Conservation (phyloP, 2,113 vertebrate species). For the Poecilia latipinna region DNA sequence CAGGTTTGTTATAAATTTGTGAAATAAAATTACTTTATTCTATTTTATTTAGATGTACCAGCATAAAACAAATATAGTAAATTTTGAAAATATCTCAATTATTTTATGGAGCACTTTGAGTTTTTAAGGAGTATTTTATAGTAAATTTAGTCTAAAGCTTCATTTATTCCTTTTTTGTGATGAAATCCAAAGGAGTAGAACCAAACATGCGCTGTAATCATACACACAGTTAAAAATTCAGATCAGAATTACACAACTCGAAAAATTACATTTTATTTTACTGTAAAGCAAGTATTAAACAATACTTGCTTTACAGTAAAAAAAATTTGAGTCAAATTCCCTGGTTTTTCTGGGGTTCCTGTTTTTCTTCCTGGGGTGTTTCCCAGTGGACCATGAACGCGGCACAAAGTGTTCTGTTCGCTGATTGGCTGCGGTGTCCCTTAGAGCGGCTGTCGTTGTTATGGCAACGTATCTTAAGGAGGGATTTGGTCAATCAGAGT, state of each 20-base stretch:
- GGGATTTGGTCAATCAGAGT: constrained; percentile 52
- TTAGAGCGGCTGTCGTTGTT: constrained; percentile 37
- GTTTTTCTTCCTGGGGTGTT: background rate
- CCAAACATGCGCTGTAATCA: background rate
- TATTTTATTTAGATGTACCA: background rate
- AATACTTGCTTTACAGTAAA: no score
- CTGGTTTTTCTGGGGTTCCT: background rate
- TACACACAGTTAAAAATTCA: background rate
- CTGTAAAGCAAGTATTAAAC: background rate
- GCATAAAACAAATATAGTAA: background rate
- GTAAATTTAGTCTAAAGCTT: background rate
- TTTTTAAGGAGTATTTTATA: background rate
- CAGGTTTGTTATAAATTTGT: background rate
- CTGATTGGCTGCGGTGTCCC: constrained; percentile 52
- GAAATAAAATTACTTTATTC: background rate
- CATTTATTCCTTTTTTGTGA: background rate
- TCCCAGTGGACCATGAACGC: constrained; percentile 26
- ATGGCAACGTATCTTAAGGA: constrained; percentile 60
- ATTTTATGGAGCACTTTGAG: background rate
- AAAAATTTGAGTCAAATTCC: background rate
- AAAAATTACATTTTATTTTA: background rate
- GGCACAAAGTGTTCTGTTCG: background rate
- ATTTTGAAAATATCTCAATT: no score
- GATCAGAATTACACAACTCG: background rate
- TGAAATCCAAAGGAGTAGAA: background rate